Conservation (phyloP, 2,113 vertebrate genomes). For the Lucifuga dentata region DNA sequence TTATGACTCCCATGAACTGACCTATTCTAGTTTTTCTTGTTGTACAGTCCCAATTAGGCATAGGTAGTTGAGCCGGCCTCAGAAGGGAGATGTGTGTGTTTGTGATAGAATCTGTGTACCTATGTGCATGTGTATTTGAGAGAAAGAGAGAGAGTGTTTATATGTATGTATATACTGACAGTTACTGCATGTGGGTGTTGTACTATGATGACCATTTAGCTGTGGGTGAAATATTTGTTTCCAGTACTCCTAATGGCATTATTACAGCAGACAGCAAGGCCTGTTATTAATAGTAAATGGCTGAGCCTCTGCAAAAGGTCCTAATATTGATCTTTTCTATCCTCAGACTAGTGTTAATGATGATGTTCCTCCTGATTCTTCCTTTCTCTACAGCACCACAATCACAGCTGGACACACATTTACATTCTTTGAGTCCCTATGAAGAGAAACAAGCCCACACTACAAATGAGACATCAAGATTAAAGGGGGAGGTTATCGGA, state of each 20-base stretch:
- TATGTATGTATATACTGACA: conserved; percentile 20
- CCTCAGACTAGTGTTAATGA: conserved; percentile 66
- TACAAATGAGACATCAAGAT: conserved; percentile 45
- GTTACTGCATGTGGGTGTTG: conserved; percentile 18
- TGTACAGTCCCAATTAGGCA: conserved; percentile 42
- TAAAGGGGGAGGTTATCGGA: conserved; percentile 44
- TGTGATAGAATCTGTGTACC: neutral
- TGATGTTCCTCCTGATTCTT: conserved; percentile 46
- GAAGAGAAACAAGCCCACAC: conserved; percentile 46
- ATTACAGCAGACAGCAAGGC: conserved; percentile 56
- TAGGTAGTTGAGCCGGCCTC: conserved; percentile 29
- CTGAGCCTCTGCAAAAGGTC: conserved; percentile 67
- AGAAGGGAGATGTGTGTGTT: neutral
- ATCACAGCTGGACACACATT: conserved; percentile 67
- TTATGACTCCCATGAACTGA: conserved; percentile 22
- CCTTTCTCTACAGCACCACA: conserved; percentile 48
- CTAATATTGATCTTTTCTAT: conserved; percentile 70
- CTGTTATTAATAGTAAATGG: conserved; percentile 78
- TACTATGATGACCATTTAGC: conserved; percentile 34
- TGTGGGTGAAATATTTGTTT: conserved; percentile 57
- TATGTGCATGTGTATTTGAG: neutral
- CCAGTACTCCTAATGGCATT: conserved; percentile 55
- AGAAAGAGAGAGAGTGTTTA: conserved; percentile 8
- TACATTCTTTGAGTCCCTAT: conserved; percentile 51
- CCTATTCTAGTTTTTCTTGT: conserved; percentile 29